These are phyloP conservation scores for Aepyceros melampus DNA, from an alignment of 2,113 vertebrate genomes.

Conservation along the genomic window DNA sequence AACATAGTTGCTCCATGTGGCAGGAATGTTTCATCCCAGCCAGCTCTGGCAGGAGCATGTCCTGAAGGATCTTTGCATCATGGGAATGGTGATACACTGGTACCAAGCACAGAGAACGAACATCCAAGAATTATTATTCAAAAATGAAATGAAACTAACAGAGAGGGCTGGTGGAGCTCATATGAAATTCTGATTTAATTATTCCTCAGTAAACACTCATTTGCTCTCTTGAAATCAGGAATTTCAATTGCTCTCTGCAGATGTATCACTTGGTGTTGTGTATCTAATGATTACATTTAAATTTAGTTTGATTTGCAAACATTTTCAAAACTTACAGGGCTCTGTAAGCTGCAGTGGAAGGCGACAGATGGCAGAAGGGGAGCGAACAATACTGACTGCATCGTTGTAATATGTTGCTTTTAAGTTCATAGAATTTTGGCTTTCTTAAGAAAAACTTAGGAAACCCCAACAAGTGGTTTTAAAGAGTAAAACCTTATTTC, in stretches of 20 bases:
- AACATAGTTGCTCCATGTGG: background rate
- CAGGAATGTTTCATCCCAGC: slow-evolving; percentile 20
- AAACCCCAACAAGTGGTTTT: slow-evolving; percentile 45
- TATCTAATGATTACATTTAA: slow-evolving; percentile 77
- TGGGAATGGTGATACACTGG: slow-evolving; percentile 60
- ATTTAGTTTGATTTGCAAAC: slow-evolving; percentile 79
- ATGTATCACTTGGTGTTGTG: slow-evolving; percentile 61
- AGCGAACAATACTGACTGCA: slow-evolving; percentile 47
- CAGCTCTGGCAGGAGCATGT: background rate
- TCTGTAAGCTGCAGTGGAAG: slow-evolving; percentile 59
- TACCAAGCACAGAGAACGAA: slow-evolving; percentile 35
- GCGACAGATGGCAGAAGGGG: slow-evolving; percentile 71
- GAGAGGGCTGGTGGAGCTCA: slow-evolving; percentile 52
- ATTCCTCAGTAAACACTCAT: slow-evolving; percentile 74
- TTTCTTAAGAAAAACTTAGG: background rate
- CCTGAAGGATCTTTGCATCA: background rate
- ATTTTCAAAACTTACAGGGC: slow-evolving; percentile 58
- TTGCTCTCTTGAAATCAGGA: slow-evolving; percentile 70
- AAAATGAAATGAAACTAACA: slow-evolving; percentile 58
- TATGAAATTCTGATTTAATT: slow-evolving; percentile 79
- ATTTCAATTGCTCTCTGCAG: slow-evolving; percentile 77
- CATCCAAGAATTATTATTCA: slow-evolving; percentile 41
- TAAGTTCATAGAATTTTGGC: slow-evolving; percentile 47
- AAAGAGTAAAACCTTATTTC: slow-evolving; percentile 55
- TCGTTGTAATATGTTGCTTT: slow-evolving; percentile 16